These are phyloP conservation scores for Petrocephalus schoutedeni DNA, from an alignment of 2,797 vertebrate species.

Conservation along the genomic window DNA sequence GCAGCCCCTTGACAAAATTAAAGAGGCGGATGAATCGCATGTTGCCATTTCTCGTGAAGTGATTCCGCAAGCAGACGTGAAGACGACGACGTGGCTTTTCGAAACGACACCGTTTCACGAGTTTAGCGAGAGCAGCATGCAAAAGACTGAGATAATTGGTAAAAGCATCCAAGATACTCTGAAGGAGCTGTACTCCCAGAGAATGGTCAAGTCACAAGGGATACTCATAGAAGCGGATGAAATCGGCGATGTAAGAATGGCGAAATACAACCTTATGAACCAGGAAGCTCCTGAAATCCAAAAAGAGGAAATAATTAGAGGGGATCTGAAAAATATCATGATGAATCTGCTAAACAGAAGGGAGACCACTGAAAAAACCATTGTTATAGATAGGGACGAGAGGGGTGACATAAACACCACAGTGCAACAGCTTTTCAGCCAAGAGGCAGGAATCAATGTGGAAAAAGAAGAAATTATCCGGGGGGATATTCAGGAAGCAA, in stretches of 20 bases:
- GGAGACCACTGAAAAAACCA: constrained; percentile 61
- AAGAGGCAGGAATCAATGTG: constrained; percentile 60
- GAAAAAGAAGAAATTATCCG: constrained; percentile 76
- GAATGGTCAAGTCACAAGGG: constrained; percentile 80
- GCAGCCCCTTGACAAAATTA: constrained; percentile 77
- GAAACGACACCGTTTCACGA: constrained; percentile 79
- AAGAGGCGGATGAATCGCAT: constrained; percentile 60
- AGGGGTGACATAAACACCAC: constrained; percentile 77
- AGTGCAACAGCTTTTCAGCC: constrained; percentile 74
- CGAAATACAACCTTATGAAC: constrained; percentile 84
- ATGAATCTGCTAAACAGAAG: constrained; percentile 76
- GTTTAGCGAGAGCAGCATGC: constrained; percentile 71
- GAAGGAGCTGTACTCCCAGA: constrained; percentile 76
- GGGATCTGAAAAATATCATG: constrained; percentile 82
- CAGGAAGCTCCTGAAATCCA: constrained; percentile 78
- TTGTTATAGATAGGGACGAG: constrained; percentile 73
- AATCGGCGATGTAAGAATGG: constrained; percentile 85
- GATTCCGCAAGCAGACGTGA: constrained; percentile 81
- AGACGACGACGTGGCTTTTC: constrained; percentile 87
- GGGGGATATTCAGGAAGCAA: constrained; percentile 82
- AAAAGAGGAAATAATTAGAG: constrained; percentile 77
- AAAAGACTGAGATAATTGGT: constrained; percentile 75
- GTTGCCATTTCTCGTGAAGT: constrained; percentile 61
- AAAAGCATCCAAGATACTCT: constrained; percentile 84
- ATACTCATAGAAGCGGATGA: constrained; percentile 85